Percentiles rank a stretch among this genome's conserved stretches.
Conservation (phyloP, 2,888 invertebrate species). For the Drosophila cognata region DNA sequence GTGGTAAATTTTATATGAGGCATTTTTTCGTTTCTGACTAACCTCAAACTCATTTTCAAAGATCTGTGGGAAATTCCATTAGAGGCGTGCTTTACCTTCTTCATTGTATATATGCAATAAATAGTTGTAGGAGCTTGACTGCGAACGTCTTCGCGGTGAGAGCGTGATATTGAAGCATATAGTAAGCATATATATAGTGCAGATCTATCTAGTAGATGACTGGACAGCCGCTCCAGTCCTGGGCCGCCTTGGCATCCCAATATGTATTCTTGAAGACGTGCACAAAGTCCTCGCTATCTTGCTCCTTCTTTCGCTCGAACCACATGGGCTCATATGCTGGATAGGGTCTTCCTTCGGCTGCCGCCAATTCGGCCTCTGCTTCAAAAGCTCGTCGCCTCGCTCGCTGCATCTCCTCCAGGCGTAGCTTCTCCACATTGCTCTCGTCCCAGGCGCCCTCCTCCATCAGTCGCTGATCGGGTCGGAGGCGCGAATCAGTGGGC, state of each 20-base stretch:
- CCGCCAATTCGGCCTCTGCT: constrained; percentile 90
- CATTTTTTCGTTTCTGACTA: not conserved
- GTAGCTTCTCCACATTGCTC: constrained; percentile 93
- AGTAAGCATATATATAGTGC: constrained; percentile 44
- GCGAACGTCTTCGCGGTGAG: constrained; percentile 24
- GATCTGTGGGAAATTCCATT: not conserved
- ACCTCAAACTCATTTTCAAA: not conserved
- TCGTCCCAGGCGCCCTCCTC: constrained; percentile 97
- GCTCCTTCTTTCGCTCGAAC: constrained; percentile 94
- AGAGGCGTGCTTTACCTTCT: not conserved
- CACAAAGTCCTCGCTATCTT: constrained; percentile 87
- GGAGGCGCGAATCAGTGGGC: constrained; percentile 95
- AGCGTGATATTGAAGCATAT: constrained; percentile 36
- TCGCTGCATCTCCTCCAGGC: constrained; percentile 98
- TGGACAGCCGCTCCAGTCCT: constrained; percentile 96
- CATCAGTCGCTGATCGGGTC: constrained; percentile 99
- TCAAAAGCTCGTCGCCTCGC: constrained; percentile 91
- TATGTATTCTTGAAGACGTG: constrained; percentile 95
- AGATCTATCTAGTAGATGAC: constrained; percentile 87
- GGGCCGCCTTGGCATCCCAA: constrained; percentile 95
- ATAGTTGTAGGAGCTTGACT: constrained; percentile 44
- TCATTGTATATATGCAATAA: constrained; percentile 38
- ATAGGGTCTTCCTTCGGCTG: constrained; percentile 88
- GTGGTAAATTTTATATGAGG: not conserved
- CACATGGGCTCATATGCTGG: constrained; percentile 92